Conservation (phyloP, 2,113 vertebrate genomes). For the Sapayoa aenigma region DNA sequence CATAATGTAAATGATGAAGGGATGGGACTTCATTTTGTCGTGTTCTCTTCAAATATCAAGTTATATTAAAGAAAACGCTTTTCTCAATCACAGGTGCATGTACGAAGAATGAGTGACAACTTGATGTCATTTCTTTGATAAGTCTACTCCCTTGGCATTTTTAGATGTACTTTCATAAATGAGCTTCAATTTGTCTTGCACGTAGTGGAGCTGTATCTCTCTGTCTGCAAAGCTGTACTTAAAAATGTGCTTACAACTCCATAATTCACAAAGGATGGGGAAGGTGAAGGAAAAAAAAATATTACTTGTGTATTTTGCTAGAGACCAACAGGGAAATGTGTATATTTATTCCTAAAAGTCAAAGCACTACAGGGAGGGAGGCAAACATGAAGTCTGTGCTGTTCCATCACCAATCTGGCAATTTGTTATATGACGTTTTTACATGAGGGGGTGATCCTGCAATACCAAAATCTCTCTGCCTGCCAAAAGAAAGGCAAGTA, state of each 20-base stretch:
- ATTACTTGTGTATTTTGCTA: constrained; percentile 7
- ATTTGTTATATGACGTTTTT: background rate
- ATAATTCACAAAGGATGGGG: constrained; percentile 61
- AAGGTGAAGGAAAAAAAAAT: constrained; percentile 4
- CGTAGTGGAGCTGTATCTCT: constrained; percentile 51
- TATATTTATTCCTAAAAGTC: constrained; percentile 28
- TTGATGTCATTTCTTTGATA: constrained; percentile 75
- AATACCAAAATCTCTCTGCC: background rate
- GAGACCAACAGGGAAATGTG: background rate
- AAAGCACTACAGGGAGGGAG: background rate
- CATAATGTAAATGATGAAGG: constrained; percentile 70
- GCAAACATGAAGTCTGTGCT: background rate
- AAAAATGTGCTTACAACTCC: constrained; percentile 55
- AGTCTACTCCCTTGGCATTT: constrained; percentile 74
- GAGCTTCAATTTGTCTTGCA: constrained; percentile 70
- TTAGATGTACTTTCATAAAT: constrained; percentile 71
- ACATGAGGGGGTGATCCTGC: background rate
- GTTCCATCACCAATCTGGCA: background rate
- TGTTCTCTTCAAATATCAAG: constrained; percentile 75
- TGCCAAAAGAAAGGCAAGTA: background rate
- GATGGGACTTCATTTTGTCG: constrained; percentile 66
- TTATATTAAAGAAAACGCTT: constrained; percentile 79
- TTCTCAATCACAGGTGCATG: constrained; percentile 68
- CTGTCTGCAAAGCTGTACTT: constrained; percentile 54
- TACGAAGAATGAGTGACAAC: constrained; percentile 69